These are phyloP conservation scores for Apeira syringaria DNA, from an alignment of 2,888 invertebrate genomes.

Conservation along the genomic window DNA sequence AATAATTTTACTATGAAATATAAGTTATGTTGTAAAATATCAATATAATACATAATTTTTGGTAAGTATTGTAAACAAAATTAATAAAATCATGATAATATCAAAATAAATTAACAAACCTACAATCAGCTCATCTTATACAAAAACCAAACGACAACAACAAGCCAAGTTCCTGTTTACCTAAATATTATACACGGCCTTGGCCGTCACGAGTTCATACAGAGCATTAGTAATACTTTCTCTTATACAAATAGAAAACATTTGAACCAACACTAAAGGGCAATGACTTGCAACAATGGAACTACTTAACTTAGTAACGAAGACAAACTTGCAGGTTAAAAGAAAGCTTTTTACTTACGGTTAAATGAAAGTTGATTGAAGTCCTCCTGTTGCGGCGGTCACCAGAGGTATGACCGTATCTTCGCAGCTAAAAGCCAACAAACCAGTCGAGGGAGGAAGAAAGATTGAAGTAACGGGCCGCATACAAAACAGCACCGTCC, in stretches of 20 bases:
- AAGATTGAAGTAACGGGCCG: constrained; percentile 71
- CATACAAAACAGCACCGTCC: constrained; percentile 53
- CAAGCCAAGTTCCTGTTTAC: constrained; percentile 16
- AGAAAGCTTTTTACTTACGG: constrained; percentile 51
- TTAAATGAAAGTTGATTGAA: constrained; percentile 50
- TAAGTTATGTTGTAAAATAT: no score
- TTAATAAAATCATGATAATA: no score
- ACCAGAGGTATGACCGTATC: constrained; percentile 48
- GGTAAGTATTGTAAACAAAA: no score
- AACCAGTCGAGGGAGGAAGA: constrained; percentile 56
- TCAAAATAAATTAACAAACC: no score
- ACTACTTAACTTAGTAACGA: not conserved
- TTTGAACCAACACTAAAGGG: not conserved
- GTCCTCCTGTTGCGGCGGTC: constrained; percentile 53
- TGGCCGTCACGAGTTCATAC: not conserved
- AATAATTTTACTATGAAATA: no score
- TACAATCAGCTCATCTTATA: not conserved
- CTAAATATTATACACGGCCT: constrained; percentile 14
- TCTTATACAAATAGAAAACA: constrained; percentile 3
- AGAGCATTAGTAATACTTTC: constrained; percentile 13
- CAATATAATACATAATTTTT: no score
- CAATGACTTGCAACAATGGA: not conserved
- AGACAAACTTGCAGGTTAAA: constrained; percentile 22
- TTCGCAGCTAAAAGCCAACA: constrained; percentile 42
- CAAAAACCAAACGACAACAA: not conserved